phyloP scores from a whole-genome alignment of 2,888 invertebrate genomes.

The Cheilosia impressa region DNA sequence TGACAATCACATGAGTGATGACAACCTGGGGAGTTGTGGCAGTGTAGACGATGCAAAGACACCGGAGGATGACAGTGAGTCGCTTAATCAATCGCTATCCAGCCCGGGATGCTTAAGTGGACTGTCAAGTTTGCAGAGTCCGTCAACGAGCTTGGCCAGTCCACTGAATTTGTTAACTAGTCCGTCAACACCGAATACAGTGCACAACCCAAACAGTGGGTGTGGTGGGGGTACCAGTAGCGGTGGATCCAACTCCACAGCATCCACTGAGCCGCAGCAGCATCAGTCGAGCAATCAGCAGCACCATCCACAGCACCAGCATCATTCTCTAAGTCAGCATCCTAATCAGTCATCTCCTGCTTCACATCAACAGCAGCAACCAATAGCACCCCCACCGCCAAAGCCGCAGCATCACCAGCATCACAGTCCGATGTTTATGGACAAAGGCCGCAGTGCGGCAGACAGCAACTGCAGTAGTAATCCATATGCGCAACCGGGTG shows the following conservation, averaged over 20 bases:
- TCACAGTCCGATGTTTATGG: conserved; percentile 63
- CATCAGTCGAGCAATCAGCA: conserved; percentile 62
- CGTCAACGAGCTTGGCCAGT: conserved; percentile 90
- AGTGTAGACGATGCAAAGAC: conserved; percentile 90
- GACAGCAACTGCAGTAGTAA: conserved; percentile 49
- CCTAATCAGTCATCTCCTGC: conserved; percentile 67
- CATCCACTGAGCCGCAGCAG: conserved; percentile 61
- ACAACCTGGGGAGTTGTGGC: conserved; percentile 91
- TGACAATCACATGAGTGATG: conserved; percentile 86
- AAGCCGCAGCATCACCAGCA: conserved; percentile 62
- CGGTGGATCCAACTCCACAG: conserved; percentile 65
- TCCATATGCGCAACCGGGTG: conserved; percentile 26
- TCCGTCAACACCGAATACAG: conserved; percentile 84
- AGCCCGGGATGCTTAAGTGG: conserved; percentile 88
- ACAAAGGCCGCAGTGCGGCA: conserved; percentile 41
- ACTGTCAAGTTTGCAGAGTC: conserved; percentile 88
- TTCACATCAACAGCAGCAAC: conserved; percentile 70
- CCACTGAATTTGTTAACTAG: conserved; percentile 90
- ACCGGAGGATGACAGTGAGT: conserved; percentile 88
- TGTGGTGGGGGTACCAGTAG: conserved; percentile 49
- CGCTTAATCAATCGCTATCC: conserved; percentile 85
- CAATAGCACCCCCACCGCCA: conserved; percentile 46
- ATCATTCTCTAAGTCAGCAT: conserved; percentile 70
- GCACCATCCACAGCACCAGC: conserved; percentile 54
- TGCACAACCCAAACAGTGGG: conserved; percentile 52